Base-by-base conservation (phyloP, 2,797 vertebrate genomes). In the Acridotheres tristis region DNA sequence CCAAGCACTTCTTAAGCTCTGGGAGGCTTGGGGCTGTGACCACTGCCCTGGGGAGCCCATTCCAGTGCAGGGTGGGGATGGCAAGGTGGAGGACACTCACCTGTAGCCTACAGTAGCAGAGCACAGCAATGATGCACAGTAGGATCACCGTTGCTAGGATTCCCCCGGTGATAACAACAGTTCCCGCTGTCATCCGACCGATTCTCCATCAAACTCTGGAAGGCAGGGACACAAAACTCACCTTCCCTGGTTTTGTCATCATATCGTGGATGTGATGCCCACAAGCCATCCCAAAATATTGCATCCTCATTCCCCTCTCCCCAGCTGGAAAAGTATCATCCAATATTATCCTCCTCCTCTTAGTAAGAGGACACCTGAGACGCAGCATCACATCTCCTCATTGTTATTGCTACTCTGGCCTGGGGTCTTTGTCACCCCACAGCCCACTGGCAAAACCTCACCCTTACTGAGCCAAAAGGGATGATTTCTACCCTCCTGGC, bases 141-240 rank as follows among this genome's bases (percentile, higher is more conserved):
- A 99, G 99, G 98, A 99, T 99, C 97, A 99, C 99, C 20, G 99
- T 99, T 25, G 99, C 99, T 97, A 99, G 99, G 98, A 99, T 99
- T 99, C 99, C 99, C 97, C 99, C 99, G 57, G 99, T 99, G 98
- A 99, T 99, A 97, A 99, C 99, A 98, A 99, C 99, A 97, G 99
- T 99, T 99, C 99, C 99, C 96, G 99, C 99, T 99, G 99, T 99
- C 99, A 99, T 99, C 98, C 99, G 99, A 98, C 98, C 99, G 97
- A 96, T 97, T 98, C 99, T 99, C 99, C 99, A 99, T 99, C 98
- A 99, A 99, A 98, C 98, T 98, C 98, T 99, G 96, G 51, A 93
- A 89, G 89, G 91, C 66, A 36, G 83, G 84, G 77, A 50, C 48
- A 26, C 5, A 11, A 22, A 30, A 10, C 7, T 73, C 78, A 69